These are phyloP conservation scores for Cecropterus lyciades DNA, from an alignment of 1,140 invertebrate genomes.

Conservation along the genomic window DNA sequence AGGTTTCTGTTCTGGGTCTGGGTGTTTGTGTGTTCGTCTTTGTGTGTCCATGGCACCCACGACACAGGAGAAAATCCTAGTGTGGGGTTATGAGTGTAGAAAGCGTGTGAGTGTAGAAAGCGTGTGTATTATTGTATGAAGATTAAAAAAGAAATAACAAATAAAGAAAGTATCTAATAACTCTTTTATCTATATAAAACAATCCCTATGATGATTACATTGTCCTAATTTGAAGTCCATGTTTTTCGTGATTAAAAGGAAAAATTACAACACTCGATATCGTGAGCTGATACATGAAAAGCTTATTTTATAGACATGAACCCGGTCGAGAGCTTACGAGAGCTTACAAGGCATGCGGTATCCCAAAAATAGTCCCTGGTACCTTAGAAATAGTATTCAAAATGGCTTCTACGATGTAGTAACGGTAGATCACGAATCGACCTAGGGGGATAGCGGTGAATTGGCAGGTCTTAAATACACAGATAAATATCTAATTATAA, in stretches of 20 bases:
- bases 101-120: too few species aligned
- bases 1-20: too few species aligned
- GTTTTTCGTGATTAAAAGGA: slow-evolving; percentile 3
- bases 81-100: too few species aligned
- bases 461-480: slow-evolving; percentile 24
- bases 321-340: slow-evolving; percentile 4
- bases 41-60: too few species aligned
- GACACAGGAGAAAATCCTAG: too few species aligned
- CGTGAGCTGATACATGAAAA: slow-evolving; percentile 21
- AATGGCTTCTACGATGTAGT: neutral
- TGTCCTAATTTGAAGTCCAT: neutral
- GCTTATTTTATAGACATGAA: slow-evolving; percentile 27
- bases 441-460: slow-evolving; percentile 26
- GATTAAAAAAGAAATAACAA: too few species aligned
- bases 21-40: too few species aligned
- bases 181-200: too few species aligned
- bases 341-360: neutral
- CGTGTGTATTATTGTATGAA: too few species aligned
- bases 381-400: neutral
- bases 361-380: neutral
- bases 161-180: too few species aligned
- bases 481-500: slow-evolving; percentile 28
- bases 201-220: too few species aligned
- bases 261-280: slow-evolving; percentile 14
- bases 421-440: slow-evolving; percentile 31